Evolutionary conservation across 2,113 vertebrate genomes (phyloP).

Genomic region (Rhinoderma darwinii): DNA sequence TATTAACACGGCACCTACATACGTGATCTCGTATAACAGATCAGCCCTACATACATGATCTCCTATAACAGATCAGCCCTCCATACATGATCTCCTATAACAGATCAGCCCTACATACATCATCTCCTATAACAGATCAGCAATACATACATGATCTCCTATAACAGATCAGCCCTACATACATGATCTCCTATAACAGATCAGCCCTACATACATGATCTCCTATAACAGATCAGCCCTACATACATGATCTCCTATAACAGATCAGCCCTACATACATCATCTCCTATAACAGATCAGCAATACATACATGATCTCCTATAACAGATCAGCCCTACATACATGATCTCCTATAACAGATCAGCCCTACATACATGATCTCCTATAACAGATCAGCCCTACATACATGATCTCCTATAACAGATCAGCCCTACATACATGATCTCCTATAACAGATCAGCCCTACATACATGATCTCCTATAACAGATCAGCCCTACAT

Average conservation of each 20-base stretch:
- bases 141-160: background rate
- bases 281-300: background rate
- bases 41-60: background rate
- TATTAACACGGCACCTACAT: background rate
- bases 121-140: background rate
- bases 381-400: background rate
- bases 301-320: background rate
- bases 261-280: background rate
- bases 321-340: too few species aligned
- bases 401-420: background rate
- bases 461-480: background rate
- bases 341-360: background rate
- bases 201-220: background rate
- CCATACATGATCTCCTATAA: background rate
- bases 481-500: background rate
- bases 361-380: background rate
- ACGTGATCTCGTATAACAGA: background rate
- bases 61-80: background rate
- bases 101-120: background rate
- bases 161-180: background rate
- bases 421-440: background rate
- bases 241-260: background rate
- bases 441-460: background rate
- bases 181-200: background rate
- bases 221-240: background rate